Evolutionary conservation across 1,140 invertebrate genomes (phyloP), one percentile per base, ranked within the genome.

Genomic region (Pantala flavescens): DNA sequence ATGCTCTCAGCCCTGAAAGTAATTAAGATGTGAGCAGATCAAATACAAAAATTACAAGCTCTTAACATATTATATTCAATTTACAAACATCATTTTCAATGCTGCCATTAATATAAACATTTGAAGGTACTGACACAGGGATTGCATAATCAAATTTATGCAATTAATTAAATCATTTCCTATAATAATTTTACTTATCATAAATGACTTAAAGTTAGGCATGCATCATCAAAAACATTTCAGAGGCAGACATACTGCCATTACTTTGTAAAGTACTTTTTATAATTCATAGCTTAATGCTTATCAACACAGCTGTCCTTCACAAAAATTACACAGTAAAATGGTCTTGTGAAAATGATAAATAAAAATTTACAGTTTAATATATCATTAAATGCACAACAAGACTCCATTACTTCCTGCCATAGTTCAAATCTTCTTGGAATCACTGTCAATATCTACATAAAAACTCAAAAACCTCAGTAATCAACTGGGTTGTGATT

Each of bases 151-250:
- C 49, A 63, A 63, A 19, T 63, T 63, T 19, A 19, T 63, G 49
- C 49, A 63, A 63, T 63, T 21, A 16, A 63, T 63, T 63, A 19
- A 36, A 16, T 63, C 49, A 63, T 19, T 21, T 63, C n/a, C 49
- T 63, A 63, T 7, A 63, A 63, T 63, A 63, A 16, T 21, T 19
- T 63, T 63, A 63, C n/a, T 21, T 63, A 63, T 19, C 49, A 63
- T 63, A 63, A 63, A 63, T 63, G 49, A 63, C 49, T 63, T 63
- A 63, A 19, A 16, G n/a, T 63, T 63, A 63, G 49, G 49, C 49
- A 63, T 63, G 49, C 49, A 63, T 63, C 49, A 63, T 63, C 49
- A 63, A 19, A 63, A 7, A 63, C 49, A 63, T 63, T 19, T 16
- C 49, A 63, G 16, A 7, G 14, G 49, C 49, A 63, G 49, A 63